These are phyloP conservation scores for Calephelis virginiensis DNA, from an alignment of 1,140 invertebrate species.

Conservation along the genomic window DNA sequence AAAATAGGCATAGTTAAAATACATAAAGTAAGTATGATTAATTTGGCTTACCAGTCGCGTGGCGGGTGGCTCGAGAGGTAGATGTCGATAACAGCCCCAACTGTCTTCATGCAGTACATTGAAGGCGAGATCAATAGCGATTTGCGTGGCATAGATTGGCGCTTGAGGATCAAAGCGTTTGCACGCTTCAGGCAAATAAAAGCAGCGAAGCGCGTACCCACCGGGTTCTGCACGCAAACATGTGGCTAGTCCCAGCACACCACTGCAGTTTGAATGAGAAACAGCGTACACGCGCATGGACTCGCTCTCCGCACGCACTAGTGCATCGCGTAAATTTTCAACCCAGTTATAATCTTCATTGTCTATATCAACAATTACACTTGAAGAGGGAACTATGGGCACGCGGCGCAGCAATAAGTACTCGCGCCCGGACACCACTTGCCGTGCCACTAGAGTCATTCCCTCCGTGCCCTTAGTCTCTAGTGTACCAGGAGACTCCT, in stretches of 20 bases:
- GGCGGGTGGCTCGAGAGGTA: conserved; percentile 81
- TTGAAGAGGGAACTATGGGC: conserved; percentile 49
- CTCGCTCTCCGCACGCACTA: conserved; percentile 80
- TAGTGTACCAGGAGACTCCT: conserved; percentile 82
- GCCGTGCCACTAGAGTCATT: conserved; percentile 78
- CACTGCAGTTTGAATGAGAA: conserved; percentile 74
- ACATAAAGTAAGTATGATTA: background rate
- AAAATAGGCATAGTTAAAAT: too few relatives aligned
- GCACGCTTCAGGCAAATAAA: conserved; percentile 83
- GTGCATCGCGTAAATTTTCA: conserved; percentile 85
- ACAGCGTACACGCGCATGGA: conserved; percentile 84
- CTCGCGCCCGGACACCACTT: conserved; percentile 78
- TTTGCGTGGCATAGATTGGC: conserved; percentile 81
- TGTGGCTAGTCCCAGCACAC: conserved; percentile 92
- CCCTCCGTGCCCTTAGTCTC: conserved; percentile 71
- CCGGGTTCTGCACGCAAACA: conserved; percentile 92
- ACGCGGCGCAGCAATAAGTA: conserved; percentile 81
- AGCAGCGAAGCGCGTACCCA: conserved; percentile 85
- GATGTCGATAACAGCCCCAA: conserved; percentile 93
- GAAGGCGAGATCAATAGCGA: conserved; percentile 88
- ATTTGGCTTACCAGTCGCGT: conserved; percentile 75
- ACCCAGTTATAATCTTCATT: conserved; percentile 90
- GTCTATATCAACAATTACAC: conserved; percentile 80
- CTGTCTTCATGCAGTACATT: conserved; percentile 88
- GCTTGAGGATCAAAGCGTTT: conserved; percentile 81